Evolutionary conservation across 2,797 vertebrate species (phyloP), one percentile per base, ranked within the genome.

Genomic region (Megaceryle alcyon): DNA sequence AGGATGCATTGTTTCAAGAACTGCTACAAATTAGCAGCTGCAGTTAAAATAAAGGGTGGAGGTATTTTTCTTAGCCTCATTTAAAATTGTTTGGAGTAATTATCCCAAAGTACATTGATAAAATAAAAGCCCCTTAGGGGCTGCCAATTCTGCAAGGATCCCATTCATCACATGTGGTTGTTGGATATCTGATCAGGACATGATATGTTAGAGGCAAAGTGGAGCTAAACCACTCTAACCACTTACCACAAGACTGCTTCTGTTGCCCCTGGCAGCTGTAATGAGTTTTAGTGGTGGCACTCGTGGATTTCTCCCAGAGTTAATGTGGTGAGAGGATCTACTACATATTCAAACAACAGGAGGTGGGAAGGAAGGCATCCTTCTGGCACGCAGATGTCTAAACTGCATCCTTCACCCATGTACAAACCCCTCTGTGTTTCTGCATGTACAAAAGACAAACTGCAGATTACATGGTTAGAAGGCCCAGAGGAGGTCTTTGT

Each of bases 11-110:
- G 72, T 87, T 86, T 56, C 41, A 66, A 53, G n/a, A 94, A 69
- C 68, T 80, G 78, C 44, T 71, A 69, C 63, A 92, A 84, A 86
- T 85, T 80, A 91, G 56, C 90, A 85, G 25, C 43, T 86, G 87
- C 7, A 49, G 48, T 77, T 77, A 65, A 91, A 94, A 86, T 49
- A 61, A 70, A 82, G 68, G 66, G 29, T 73, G 56, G 20, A 88
- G 10, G 18, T 78, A 75, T 78, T 94, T 92, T 95, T 75, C 86
- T 92, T 82, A 71, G 64, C 53, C 49, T 82, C 22, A 12, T 46
- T 73, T 88, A 46, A 75, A 82, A 73, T 53, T 71, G 41, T 70
- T 90, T 77, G 31, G 51, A 20, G 9, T 68, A 92, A 82, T 93
- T 95, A 88, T 65, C 41, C 16, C 28, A 12, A 92, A 87, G 43